Evolutionary conservation across 2,888 invertebrate genomes (phyloP), one percentile per base, ranked within the genome.

Genomic region (Homarus gammarus): DNA sequence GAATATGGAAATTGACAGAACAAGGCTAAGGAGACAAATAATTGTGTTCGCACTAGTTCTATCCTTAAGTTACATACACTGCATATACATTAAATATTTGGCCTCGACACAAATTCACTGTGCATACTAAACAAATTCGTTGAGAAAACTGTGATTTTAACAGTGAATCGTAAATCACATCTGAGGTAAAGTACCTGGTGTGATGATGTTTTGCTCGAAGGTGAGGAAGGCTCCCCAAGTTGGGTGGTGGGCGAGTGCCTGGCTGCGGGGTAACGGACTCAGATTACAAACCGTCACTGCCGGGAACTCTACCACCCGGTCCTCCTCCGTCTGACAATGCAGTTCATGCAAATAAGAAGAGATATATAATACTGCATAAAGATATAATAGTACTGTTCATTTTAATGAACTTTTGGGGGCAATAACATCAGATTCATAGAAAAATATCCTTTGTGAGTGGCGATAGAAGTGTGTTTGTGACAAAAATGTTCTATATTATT

Each of bases 271-370:
- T n/a, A 86, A 51, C 2, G 86, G 86, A 40, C 86, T 86, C n/a
- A 86, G 61, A 70, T 78, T 75, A 27, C 86, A 86, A n/a, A 86
- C 51, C 0, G 86, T 86, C 70, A 86, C 70, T 10, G 61, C 86
- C 18, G 86, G 86, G 22, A 86, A 79, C 51, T 78, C 79, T n/a
- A 86, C 70, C n/a, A 79, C 38, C 33, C 70, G 44, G 33, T 86
- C 86, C 15, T 72, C 72, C 27, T 73, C 86, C 27, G 51, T 73
- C 86, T 86, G 72, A 1, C 31, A 22, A 22, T n/a, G 15, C 10
- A 6, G 22, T 22, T n/a, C n/a, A n/a, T n/a, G n/a, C n/a, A 38
- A 12, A 40, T 1, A 75, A 22, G 40, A 10, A 40, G 31, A 72
- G 18, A 72, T 31, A 72, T 33, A 72, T 33, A 72, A 31, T 18